These are phyloP conservation scores for Acromyrmex charruanus DNA, from an alignment of 1,140 invertebrate species.

Conservation along the genomic window DNA sequence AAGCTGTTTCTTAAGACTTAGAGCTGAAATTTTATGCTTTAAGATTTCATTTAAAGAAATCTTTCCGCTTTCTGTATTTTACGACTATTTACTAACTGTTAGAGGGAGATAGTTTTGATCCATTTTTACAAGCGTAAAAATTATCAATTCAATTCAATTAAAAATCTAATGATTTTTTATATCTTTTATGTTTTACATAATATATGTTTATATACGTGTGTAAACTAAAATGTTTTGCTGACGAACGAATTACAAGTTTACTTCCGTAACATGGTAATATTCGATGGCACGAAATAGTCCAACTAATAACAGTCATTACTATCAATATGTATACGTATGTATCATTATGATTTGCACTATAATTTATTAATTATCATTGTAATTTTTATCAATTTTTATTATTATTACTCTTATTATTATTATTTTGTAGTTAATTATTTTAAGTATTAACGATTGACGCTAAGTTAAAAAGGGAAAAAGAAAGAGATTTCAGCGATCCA, in stretches of 20 bases:
- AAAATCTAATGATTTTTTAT: no score
- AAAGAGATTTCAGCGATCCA: no score
- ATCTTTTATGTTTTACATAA: slow-evolving; percentile 1
- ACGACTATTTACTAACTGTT: no score
- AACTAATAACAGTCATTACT: slow-evolving; percentile 73
- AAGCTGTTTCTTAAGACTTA: no score
- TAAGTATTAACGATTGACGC: neutral
- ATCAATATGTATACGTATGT: slow-evolving; percentile 60
- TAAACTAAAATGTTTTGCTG: slow-evolving; percentile 37
- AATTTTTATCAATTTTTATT: slow-evolving; percentile 20
- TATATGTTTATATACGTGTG: neutral
- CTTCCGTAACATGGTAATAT: slow-evolving; percentile 56
- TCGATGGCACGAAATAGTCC: slow-evolving; percentile 76
- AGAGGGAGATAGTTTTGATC: no score
- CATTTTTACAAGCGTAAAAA: no score
- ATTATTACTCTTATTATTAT: neutral
- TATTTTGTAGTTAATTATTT: slow-evolving; percentile 26
- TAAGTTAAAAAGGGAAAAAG: no score
- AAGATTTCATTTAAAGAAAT: no score
- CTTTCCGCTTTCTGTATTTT: no score
- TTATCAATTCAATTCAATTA: no score
- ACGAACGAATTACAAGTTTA: slow-evolving; percentile 41
- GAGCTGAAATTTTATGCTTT: no score
- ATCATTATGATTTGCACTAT: slow-evolving; percentile 73
- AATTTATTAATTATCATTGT: slow-evolving; percentile 47